Percentiles rank a stretch among this genome's conserved stretches.
Conservation (phyloP, 2,113 vertebrate species). For the Apodemus speciosus region DNA sequence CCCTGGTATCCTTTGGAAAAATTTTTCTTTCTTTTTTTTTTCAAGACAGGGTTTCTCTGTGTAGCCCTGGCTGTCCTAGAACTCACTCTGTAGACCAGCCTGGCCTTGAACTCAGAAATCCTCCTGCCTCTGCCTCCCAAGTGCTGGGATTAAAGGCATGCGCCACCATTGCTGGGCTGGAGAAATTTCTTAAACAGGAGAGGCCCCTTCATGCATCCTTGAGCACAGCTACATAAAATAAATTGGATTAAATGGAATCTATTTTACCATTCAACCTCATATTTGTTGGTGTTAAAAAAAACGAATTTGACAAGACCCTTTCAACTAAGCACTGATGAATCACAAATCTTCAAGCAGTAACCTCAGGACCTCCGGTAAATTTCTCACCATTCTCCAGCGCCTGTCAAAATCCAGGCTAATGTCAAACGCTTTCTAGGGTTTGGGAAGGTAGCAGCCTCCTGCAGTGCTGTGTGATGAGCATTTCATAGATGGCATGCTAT, state of each 20-base stretch:
- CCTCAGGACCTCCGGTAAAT: slow-evolving; percentile 39
- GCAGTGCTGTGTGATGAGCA: not conserved
- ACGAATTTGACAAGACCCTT: slow-evolving; percentile 74
- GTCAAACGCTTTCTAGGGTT: slow-evolving; percentile 55
- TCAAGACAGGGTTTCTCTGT: too few species aligned
- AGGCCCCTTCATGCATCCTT: slow-evolving; percentile 66
- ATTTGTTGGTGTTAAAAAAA: slow-evolving; percentile 74
- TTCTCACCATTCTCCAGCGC: slow-evolving; percentile 58
- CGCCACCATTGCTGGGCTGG: not conserved
- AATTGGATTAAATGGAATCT: slow-evolving; percentile 76
- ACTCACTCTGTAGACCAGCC: too few species aligned
- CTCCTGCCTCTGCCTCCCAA: too few species aligned
- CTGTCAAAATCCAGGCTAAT: slow-evolving; percentile 48
- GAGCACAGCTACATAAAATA: slow-evolving; percentile 74
- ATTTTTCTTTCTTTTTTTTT: not conserved
- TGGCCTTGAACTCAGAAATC: too few species aligned
- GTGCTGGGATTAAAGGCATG: too few species aligned
- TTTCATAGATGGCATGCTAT: not conserved
- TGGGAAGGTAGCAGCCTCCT: slow-evolving; percentile 1
- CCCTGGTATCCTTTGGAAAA: slow-evolving; percentile 42
- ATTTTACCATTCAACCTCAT: slow-evolving; percentile 74
- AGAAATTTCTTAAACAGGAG: slow-evolving; percentile 46
- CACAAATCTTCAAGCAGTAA: slow-evolving; percentile 69
- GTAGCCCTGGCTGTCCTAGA: too few species aligned
- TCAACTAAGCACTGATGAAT: slow-evolving; percentile 65